Percentiles rank a stretch among this genome's conserved stretches.
Conservation (phyloP, 2,113 vertebrate genomes). For the Coptodon bakossiorum region DNA sequence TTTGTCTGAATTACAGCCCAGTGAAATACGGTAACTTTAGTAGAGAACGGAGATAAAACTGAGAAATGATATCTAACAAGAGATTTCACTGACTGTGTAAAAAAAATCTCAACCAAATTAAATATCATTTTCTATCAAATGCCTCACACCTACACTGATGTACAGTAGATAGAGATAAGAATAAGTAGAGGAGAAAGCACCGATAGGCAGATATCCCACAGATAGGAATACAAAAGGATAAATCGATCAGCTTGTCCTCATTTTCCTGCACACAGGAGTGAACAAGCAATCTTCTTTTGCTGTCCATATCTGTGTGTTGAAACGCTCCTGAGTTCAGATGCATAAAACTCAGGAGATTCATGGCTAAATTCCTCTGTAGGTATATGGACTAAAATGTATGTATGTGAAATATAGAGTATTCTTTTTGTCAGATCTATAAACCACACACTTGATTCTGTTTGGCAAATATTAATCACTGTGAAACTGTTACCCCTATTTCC, state of each 20-base stretch:
- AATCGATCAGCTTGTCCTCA: slow-evolving; percentile 7
- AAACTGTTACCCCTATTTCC: not conserved
- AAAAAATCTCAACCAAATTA: not conserved
- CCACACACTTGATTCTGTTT: not conserved
- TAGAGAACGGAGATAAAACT: not conserved
- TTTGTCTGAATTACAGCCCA: not conserved
- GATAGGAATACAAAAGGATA: not conserved
- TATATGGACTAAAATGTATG: not conserved
- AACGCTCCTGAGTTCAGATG: not conserved
- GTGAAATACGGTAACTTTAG: not conserved
- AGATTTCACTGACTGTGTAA: not conserved
- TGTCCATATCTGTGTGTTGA: not conserved
- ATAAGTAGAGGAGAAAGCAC: not conserved
- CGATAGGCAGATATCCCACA: not conserved
- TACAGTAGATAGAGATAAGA: not conserved
- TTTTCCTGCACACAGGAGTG: not conserved
- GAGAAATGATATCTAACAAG: not conserved
- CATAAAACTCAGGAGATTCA: not conserved
- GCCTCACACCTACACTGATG: not conserved
- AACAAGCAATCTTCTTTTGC: not conserved
- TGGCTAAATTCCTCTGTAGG: not conserved
- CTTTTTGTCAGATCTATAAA: not conserved
- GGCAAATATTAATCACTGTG: not conserved
- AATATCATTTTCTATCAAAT: not conserved
- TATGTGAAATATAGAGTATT: not conserved